These are phyloP conservation scores for Hyla sarda DNA, from an alignment of 2,113 vertebrate species.

Conservation along the genomic window DNA sequence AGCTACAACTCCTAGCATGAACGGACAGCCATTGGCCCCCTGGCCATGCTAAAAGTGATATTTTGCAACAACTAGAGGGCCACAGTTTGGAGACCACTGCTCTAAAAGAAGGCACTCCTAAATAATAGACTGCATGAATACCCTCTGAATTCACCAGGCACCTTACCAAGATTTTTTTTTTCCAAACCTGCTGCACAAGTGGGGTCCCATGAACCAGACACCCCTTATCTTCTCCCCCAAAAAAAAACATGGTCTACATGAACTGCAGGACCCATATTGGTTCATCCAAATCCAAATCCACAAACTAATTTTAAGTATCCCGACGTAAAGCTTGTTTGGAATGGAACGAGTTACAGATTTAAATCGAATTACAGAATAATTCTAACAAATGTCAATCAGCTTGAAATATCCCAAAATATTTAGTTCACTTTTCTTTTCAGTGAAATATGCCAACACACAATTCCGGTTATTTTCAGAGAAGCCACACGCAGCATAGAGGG, in stretches of 20 bases:
- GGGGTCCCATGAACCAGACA: not conserved
- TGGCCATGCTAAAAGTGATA: no score
- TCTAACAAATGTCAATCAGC: constrained; percentile 7
- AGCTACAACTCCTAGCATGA: no score
- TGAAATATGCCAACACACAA: not conserved
- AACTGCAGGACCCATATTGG: not conserved
- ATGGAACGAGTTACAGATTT: not conserved
- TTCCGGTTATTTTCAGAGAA: constrained; percentile 64
- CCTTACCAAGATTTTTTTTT: no score
- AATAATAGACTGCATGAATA: no score
- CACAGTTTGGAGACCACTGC: no score
- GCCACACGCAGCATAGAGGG: constrained; percentile 62
- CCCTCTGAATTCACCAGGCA: no score
- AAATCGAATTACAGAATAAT: not conserved
- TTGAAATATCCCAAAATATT: not conserved
- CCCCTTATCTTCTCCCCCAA: not conserved
- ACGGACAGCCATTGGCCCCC: no score
- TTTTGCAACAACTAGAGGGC: no score
- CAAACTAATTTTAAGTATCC: not conserved
- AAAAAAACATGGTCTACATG: not conserved
- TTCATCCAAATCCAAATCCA: not conserved
- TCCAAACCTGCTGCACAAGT: no score
- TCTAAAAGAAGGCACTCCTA: no score
- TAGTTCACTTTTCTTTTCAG: not conserved
- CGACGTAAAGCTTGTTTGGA: not conserved